phyloP scores from a whole-genome alignment of 2,113 vertebrate species.

The Octodon degus region DNA sequence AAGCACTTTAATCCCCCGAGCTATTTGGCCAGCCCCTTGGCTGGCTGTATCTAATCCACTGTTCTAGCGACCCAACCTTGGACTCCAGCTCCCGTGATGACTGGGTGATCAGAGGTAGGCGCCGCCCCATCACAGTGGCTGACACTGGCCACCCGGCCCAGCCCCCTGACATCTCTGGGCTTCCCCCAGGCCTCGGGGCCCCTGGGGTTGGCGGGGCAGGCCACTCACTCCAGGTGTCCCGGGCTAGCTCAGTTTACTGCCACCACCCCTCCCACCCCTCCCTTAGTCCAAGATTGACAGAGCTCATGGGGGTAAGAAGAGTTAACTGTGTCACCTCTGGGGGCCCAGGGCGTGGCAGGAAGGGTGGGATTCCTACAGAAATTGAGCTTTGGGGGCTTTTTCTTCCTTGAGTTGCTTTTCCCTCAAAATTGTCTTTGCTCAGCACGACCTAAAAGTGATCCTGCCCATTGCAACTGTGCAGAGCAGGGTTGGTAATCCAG shows the following conservation, averaged over 20 bases:
- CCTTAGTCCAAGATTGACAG: background rate
- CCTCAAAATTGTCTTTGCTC: background rate
- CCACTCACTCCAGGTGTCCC: background rate
- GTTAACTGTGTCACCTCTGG: background rate
- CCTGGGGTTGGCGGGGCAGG: no score
- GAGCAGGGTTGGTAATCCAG: rapidly evolving
- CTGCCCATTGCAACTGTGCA: no score
- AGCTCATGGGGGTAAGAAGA: background rate
- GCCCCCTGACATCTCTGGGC: background rate
- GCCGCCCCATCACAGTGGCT: background rate
- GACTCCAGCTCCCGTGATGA: background rate
- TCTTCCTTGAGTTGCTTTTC: background rate
- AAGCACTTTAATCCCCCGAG: no score
- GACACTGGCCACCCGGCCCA: background rate
- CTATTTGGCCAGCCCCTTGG: no score
- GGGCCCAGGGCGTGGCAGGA: background rate
- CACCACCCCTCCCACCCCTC: no score
- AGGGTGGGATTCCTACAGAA: background rate
- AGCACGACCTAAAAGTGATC: background rate
- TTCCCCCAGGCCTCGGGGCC: background rate
- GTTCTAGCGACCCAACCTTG: background rate
- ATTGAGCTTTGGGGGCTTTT: background rate
- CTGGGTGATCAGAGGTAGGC: background rate
- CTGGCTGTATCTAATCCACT: background rate
- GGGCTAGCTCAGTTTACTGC: background rate